phyloP scores from a whole-genome alignment of 2,888 invertebrate genomes.

The Acleris cristana region DNA sequence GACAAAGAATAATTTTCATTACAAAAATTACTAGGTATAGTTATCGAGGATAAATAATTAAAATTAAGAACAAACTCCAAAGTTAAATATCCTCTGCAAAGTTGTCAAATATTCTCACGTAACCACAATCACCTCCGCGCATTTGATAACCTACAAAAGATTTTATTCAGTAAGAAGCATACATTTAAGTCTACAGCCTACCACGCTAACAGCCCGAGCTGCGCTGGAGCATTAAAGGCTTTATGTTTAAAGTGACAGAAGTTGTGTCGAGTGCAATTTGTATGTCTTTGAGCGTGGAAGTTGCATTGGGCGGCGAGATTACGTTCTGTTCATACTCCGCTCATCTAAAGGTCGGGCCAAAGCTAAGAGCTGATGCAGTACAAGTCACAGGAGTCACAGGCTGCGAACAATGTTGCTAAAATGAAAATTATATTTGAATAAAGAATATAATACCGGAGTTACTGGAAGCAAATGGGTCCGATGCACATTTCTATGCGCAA shows the following conservation, averaged over 20 bases:
- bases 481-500: too few relatives aligned
- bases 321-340: slow-evolving; percentile 37
- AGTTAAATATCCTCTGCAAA: background rate
- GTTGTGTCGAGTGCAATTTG: slow-evolving; percentile 41
- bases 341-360: slow-evolving; percentile 33
- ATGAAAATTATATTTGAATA: too few relatives aligned
- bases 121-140: slow-evolving; percentile 17
- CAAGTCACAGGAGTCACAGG: slow-evolving; percentile 1
- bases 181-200: slow-evolving; percentile 20
- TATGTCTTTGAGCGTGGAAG: slow-evolving; percentile 50
- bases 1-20: too few relatives aligned
- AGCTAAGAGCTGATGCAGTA: slow-evolving; percentile 19
- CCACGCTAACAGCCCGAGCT: slow-evolving; percentile 4
- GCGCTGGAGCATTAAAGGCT: background rate
- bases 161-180: slow-evolving; percentile 28
- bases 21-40: too few relatives aligned
- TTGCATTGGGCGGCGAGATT: slow-evolving; percentile 34
- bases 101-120: slow-evolving; percentile 2
- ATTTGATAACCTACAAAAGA: slow-evolving; percentile 23
- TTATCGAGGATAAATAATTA: background rate
- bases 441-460: too few relatives aligned
- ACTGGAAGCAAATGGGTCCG: too few relatives aligned
- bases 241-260: slow-evolving; percentile 22
- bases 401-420: background rate
- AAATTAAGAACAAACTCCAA: background rate